A percentile compares a stretch with the other conserved stretches of the same genome.
phyloP scores from a whole-genome alignment of 2,113 vertebrate genomes.

The Plecturocebus donacophilus region DNA sequence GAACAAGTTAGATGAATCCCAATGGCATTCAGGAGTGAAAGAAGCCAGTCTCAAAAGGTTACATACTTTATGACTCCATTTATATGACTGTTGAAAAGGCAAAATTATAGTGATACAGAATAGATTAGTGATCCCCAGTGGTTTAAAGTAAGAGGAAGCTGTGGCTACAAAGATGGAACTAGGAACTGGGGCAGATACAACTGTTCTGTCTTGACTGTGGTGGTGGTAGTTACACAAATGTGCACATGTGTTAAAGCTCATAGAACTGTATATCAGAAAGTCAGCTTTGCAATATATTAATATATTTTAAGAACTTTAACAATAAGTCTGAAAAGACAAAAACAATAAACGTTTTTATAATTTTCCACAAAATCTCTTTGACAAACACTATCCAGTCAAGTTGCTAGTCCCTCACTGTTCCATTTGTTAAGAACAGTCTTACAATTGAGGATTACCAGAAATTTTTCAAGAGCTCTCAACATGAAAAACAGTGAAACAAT shows the following conservation, averaged over 20 bases:
- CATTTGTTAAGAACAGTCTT: not conserved
- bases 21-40: not conserved
- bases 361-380: constrained; percentile 9
- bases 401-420: not conserved
- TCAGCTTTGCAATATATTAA: not conserved
- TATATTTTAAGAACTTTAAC: not conserved
- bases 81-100: not conserved
- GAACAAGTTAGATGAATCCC: not conserved
- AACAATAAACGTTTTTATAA: not conserved
- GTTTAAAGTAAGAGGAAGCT: not conserved
- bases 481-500: not conserved
- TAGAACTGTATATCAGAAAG: not conserved
- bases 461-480: not conserved
- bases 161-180: not conserved
- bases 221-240: not conserved
- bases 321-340: not conserved
- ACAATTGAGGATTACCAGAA: not conserved
- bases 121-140: not conserved
- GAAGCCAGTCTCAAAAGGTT: not conserved
- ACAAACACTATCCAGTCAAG: not conserved
- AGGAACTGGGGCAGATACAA: not conserved
- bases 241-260: not conserved
- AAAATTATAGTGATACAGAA: not conserved
- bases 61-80: not conserved
- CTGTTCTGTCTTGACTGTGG: not conserved